Base-by-base conservation (phyloP, 2,113 vertebrate species). In the Heloderma charlesbogerti region DNA sequence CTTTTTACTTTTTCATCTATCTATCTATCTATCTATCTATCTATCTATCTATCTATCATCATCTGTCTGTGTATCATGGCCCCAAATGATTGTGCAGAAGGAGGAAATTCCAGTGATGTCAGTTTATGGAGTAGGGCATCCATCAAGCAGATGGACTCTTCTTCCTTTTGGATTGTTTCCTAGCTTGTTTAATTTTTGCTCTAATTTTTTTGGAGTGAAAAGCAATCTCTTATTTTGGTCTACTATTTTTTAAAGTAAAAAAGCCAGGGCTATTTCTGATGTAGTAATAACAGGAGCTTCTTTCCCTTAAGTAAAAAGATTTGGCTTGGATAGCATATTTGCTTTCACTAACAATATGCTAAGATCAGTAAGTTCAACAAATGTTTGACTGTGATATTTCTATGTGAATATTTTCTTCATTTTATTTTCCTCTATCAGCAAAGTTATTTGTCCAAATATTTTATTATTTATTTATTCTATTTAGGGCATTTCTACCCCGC, bases 141-240 rank as follows among this genome's bases (percentile, higher is more conserved):
- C 93, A 60, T 96, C 87, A 85, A 66, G 92, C 96, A 97, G 95
- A 95, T 96, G 96, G 94, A 87, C 77, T 91, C 92, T 91, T 93
- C 93, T 34, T 80, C 77, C 86, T 81, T 51, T 27, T 90, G 94
- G 93, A 93, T 95, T 5, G 90, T 93, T 94, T 96, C 92, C 91
- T 96, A 25, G 94, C n/a, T 29, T 54, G 0, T 94, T 90, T 92
- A 75, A 95, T 95, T 93, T 71, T 95, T 48, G 72, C 89, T 89
- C 89, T 88, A 79, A 13, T 54, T 95, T 94, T 79, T 93, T 94
- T 90, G 57, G 90, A 89, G 96, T 92, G 86, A 94, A 92, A 85
- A 86, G 88, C 91, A 85, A 89, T 86, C 78, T 37, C 90, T 95
- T 2, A 0, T 92, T 43, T 93, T 75, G 0, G 40, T 92, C 48